phyloP scores from a whole-genome alignment of 2,888 invertebrate genomes.

The Eretmocerus hayati region DNA sequence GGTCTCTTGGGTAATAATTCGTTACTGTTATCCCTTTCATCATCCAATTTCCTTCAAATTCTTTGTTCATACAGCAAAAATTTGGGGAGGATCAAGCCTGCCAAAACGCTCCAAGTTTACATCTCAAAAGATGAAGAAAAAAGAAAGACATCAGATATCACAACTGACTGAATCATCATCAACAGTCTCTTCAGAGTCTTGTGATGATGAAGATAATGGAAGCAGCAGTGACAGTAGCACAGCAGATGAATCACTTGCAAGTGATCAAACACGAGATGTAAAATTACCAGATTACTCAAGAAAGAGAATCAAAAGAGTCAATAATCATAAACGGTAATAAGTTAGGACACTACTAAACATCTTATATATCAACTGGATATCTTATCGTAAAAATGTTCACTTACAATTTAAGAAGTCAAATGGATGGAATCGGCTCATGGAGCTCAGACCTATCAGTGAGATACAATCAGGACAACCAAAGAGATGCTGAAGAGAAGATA shows the following conservation, averaged over 20 bases:
- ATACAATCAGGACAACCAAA: constrained; percentile 81
- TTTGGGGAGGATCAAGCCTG: constrained; percentile 38
- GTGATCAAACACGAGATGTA: constrained; percentile 37
- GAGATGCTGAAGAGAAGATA: constrained; percentile 74
- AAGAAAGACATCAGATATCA: constrained; percentile 31
- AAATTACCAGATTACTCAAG: constrained; percentile 23
- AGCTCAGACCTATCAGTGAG: constrained; percentile 68
- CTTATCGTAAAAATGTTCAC: too few relatives aligned
- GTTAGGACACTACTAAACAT: not conserved
- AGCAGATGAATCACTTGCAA: constrained; percentile 38
- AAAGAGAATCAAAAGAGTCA: constrained; percentile 29
- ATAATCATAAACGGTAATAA: constrained; percentile 30
- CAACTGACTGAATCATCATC: constrained; percentile 33
- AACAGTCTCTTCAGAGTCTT: constrained; percentile 33
- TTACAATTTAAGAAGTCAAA: not conserved
- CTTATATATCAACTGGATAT: too few relatives aligned
- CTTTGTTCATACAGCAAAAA: constrained; percentile 31
- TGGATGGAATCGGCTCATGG: constrained; percentile 63
- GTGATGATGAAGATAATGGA: constrained; percentile 37
- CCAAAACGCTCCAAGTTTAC: too few relatives aligned
- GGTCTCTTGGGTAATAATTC: constrained; percentile 53
- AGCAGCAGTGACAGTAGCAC: constrained; percentile 33
- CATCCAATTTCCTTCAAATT: not conserved
- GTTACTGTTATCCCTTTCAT: too few relatives aligned
- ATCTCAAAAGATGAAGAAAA: constrained; percentile 31